Evolutionary conservation across 2,888 invertebrate species (phyloP).

Genomic region (Parnassius mnemosyne): DNA sequence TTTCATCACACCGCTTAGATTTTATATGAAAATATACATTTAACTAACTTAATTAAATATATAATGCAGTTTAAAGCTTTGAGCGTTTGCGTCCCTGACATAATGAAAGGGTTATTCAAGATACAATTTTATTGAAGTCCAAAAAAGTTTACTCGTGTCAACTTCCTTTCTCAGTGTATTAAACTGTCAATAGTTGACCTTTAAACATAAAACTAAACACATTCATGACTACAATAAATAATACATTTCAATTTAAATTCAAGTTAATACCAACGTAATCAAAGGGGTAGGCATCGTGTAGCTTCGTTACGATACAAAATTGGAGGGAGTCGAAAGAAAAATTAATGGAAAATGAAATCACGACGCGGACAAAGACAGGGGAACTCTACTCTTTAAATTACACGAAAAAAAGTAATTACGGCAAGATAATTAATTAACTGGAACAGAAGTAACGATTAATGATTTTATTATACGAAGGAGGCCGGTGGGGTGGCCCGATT

Average conservation of each 20-base stretch:
- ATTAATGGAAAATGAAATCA: slow-evolving; percentile 81
- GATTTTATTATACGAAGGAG: slow-evolving; percentile 80
- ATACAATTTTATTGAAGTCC: too few relatives aligned
- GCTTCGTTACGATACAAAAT: slow-evolving; percentile 74
- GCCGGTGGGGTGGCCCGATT: slow-evolving; percentile 68
- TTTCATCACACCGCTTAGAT: too few relatives aligned
- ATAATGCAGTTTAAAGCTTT: too few relatives aligned
- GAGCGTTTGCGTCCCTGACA: too few relatives aligned
- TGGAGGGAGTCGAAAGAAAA: slow-evolving; percentile 83
- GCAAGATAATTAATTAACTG: slow-evolving; percentile 81
- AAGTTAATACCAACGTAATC: slow-evolving; percentile 62
- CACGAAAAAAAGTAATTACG: slow-evolving; percentile 81
- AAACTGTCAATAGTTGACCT: too few relatives aligned
- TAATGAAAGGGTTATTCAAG: too few relatives aligned
- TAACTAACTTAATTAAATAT: too few relatives aligned
- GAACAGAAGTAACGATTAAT: slow-evolving; percentile 81
- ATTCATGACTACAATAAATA: slow-evolving; percentile 53
- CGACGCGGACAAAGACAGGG: slow-evolving; percentile 77
- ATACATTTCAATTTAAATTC: slow-evolving; percentile 76
- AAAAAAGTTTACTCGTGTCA: too few relatives aligned
- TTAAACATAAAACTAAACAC: slow-evolving; percentile 37
- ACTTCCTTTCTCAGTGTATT: too few relatives aligned
- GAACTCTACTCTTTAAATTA: slow-evolving; percentile 81
- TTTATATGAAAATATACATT: too few relatives aligned
- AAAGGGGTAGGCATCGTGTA: slow-evolving; percentile 77